A percentile compares a stretch with the other conserved stretches of the same genome.
These are phyloP conservation scores for Leucosticte australis DNA, from an alignment of 2,113 vertebrate genomes.

Conservation along the genomic window DNA sequence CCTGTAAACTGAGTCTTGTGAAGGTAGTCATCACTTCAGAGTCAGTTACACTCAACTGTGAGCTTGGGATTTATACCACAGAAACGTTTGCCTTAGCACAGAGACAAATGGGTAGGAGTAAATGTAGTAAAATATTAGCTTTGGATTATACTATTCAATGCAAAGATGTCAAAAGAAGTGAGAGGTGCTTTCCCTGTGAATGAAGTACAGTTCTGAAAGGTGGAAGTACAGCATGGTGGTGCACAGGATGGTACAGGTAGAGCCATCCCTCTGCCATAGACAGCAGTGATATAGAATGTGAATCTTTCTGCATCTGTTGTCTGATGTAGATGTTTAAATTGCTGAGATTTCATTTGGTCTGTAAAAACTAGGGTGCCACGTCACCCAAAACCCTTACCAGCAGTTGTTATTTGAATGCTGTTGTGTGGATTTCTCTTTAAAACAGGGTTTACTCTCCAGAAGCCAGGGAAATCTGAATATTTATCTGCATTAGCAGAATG, in stretches of 20 bases:
- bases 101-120: neutral
- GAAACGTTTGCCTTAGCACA: neutral
- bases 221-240: neutral
- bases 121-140: neutral
- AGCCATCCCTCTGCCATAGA: neutral
- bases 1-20: neutral
- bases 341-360: neutral
- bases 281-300: neutral
- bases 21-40: neutral
- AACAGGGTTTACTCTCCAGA: neutral
- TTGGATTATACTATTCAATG: neutral
- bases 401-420: neutral
- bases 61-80: neutral
- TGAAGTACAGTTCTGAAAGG: neutral
- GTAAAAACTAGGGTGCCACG: neutral
- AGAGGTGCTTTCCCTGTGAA: neutral
- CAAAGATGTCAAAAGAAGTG: neutral
- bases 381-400: neutral
- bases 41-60: fast-evolving
- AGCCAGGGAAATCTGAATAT: conserved; percentile 11
- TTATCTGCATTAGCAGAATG: neutral
- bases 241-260: neutral
- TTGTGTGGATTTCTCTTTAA: conserved; percentile 5
- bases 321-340: neutral
- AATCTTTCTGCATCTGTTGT: neutral